phyloP scores from a whole-genome alignment of 1,140 invertebrate genomes.

The Cyclina sinensis region DNA sequence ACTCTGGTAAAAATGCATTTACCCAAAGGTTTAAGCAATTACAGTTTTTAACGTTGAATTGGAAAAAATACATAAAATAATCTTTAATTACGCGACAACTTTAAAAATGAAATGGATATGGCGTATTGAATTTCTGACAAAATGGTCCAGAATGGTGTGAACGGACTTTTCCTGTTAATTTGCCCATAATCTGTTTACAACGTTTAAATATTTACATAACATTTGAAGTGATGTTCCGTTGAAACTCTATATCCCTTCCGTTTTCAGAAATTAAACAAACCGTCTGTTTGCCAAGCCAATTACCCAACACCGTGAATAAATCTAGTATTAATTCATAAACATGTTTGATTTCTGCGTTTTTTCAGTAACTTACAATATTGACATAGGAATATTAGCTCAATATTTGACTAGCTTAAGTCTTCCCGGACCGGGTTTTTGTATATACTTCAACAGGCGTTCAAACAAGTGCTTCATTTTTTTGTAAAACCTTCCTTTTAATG shows the following conservation, averaged over 20 bases:
- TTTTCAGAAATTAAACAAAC: conserved; percentile 61
- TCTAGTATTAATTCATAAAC: conserved; percentile 47
- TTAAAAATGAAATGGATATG: not conserved
- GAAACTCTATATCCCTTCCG: conserved; percentile 63
- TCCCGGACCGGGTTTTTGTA: conserved; percentile 27
- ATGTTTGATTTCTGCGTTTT: conserved; percentile 41
- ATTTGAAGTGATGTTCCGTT: not conserved
- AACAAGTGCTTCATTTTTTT: conserved; percentile 18
- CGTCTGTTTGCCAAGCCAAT: conserved; percentile 56
- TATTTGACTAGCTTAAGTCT: conserved; percentile 26
- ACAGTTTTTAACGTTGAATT: not conserved
- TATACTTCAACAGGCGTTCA: conserved; percentile 16
- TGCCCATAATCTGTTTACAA: conserved; percentile 43
- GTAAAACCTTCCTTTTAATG: conserved; percentile 32
- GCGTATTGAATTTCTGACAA: not conserved
- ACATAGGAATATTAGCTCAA: conserved; percentile 63
- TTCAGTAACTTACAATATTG: conserved; percentile 56
- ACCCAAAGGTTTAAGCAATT: not conserved
- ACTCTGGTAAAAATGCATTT: not conserved
- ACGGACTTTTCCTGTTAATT: not conserved
- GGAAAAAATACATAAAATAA: conserved; percentile 1
- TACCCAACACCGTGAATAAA: not conserved
- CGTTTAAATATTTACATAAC: conserved; percentile 50
- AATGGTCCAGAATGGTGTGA: not conserved
- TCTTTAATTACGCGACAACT: conserved; percentile 27